Conservation (phyloP, 2,113 vertebrate species). For the Vireo altiloquus region DNA sequence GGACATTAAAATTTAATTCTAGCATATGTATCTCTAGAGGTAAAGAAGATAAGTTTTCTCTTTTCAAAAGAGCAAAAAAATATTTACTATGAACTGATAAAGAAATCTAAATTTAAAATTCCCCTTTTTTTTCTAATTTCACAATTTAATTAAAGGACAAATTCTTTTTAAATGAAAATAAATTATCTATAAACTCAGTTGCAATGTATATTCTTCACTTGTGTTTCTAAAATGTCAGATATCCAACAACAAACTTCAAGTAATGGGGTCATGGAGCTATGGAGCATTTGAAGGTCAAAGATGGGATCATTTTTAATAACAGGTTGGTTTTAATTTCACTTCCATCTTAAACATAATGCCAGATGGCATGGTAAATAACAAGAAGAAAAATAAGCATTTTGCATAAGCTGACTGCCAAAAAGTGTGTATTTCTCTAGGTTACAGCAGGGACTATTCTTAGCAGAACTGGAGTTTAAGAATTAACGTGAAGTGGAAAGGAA, state of each 20-base stretch:
- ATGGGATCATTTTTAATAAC: background rate
- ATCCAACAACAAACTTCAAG: background rate
- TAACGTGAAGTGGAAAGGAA: background rate
- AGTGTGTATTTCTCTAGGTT: background rate
- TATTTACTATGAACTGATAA: background rate
- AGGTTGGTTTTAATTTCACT: conserved; percentile 7
- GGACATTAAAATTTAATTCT: background rate
- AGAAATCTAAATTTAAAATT: background rate
- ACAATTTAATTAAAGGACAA: background rate
- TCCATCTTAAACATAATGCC: conserved; percentile 18
- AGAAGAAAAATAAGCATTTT: conserved; percentile 17
- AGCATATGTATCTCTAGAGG: background rate
- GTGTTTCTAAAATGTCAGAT: background rate
- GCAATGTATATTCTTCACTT: background rate
- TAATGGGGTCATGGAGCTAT: background rate
- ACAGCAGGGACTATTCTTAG: background rate
- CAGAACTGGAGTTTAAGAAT: background rate
- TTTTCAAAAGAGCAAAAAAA: background rate
- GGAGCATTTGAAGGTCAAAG: conserved; percentile 4
- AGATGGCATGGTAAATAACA: conserved; percentile 39
- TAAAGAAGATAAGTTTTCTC: background rate
- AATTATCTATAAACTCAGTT: background rate
- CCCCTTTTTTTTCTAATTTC: background rate
- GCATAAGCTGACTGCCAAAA: conserved; percentile 1
- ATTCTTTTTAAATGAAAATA: background rate